These are phyloP conservation scores for Corbicula japonica DNA, from an alignment of 2,888 invertebrate genomes.

Conservation along the genomic window DNA sequence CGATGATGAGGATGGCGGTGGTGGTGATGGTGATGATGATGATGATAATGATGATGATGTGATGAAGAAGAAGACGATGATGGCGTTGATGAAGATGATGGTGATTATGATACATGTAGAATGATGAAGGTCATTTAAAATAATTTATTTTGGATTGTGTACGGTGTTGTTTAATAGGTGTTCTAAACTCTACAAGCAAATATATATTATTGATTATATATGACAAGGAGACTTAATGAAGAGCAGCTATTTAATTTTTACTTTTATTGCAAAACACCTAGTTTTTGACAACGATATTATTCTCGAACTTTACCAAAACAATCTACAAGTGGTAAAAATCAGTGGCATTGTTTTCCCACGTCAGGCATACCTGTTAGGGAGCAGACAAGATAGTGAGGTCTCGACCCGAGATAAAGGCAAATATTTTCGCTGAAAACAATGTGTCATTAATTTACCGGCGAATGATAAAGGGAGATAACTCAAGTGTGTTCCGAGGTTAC, in stretches of 20 bases:
- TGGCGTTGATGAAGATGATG: not conserved
- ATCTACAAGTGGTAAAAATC: not conserved
- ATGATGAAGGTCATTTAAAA: too few relatives aligned
- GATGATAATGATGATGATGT: not conserved
- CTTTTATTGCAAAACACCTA: too few relatives aligned
- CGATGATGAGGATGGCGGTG: too few relatives aligned
- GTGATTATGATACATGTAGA: too few relatives aligned
- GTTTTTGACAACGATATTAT: not conserved
- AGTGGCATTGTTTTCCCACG: slow-evolving; percentile 36
- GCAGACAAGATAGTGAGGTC: slow-evolving; percentile 30
- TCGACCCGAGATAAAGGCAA: slow-evolving; percentile 24
- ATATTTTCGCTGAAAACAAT: slow-evolving; percentile 49
- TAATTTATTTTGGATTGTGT: too few relatives aligned
- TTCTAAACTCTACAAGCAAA: too few relatives aligned
- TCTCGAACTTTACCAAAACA: not conserved
- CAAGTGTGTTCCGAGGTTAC: slow-evolving; percentile 29
- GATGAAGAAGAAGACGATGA: not conserved
- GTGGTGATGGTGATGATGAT: too few relatives aligned
- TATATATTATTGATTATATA: too few relatives aligned
- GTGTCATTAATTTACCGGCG: slow-evolving; percentile 43
- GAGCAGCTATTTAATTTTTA: too few relatives aligned
- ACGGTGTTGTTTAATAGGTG: too few relatives aligned
- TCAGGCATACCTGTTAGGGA: slow-evolving; percentile 31
- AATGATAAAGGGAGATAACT: slow-evolving; percentile 31
- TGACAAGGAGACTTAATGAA: too few relatives aligned